Base-by-base conservation (phyloP, 2,113 vertebrate genomes). In the Saccopteryx bilineata region DNA sequence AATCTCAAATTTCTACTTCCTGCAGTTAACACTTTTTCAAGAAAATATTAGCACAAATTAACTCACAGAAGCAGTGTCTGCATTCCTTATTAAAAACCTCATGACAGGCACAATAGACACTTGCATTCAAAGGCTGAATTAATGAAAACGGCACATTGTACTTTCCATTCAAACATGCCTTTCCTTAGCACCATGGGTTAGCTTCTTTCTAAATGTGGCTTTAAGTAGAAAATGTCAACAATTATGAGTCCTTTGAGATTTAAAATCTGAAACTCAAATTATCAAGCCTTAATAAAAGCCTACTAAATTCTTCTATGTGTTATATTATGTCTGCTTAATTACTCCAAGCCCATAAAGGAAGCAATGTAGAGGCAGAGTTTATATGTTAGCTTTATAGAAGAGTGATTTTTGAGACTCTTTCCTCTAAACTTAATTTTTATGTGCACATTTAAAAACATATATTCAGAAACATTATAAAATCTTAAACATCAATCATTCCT, bases 21-120 rank as follows among this genome's bases (percentile, higher is more conserved):
- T 90, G 61, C 86, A 96, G 96, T 92, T 96, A 98, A 96, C 96
- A 96, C 72, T n/a, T 96, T 95, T 98, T 97, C 31, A 87, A 96
- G 94, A 98, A 94, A 97, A 97, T 86, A 98, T 95, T 91, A 93
- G 90, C 56, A 96, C 91, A 96, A 97, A 98, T 97, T 91, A 96
- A 97, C 98, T 96, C 96, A 87, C 61, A 89, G n/a, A 86, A 97
- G 98, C 71, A 96, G 97, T 86, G 97, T 94, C 95, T 95, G 17
- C 72, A 80, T 93, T 87, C 95, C 93, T 92, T 90, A 97, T 5
- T 96, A 87, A 96, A 91, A 96, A 66, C 81, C 85, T 19, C 83
- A 28, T 13, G 46, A 66, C 78, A 96, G 95, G 78, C 87, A 97
- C 78, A 56, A 93, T 52, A 95, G 96, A 96, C 76, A 94, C 95